A percentile compares a stretch with the other conserved stretches of the same genome.
These are phyloP conservation scores for Onychorhynchus coronatus DNA, from an alignment of 2,113 vertebrate species.

Conservation along the genomic window DNA sequence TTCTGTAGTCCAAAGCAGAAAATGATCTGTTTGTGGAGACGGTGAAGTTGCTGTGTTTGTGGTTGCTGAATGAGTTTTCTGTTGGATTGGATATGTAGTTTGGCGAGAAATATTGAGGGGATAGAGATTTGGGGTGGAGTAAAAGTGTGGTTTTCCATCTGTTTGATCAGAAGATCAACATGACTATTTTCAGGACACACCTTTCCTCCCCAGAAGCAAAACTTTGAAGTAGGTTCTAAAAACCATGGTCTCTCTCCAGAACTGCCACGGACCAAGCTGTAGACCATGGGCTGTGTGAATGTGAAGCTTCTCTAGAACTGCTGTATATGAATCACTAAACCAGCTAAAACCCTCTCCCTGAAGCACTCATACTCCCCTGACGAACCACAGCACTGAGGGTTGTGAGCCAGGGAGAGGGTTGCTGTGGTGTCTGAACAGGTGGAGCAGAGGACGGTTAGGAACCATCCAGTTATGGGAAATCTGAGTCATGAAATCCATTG, in stretches of 20 bases:
- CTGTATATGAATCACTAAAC: neutral
- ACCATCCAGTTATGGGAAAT: neutral
- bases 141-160: neutral
- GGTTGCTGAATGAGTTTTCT: neutral
- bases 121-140: neutral
- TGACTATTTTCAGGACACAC: neutral
- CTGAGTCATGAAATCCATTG: constrained; percentile 48
- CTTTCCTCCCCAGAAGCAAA: neutral
- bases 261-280: neutral
- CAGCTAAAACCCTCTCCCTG: neutral
- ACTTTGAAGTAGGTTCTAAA: neutral
- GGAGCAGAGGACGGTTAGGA: constrained; percentile 7
- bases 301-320: neutral
- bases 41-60: neutral
- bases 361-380: too few species aligned
- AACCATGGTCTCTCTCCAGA: neutral
- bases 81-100: neutral
- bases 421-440: constrained; percentile 23
- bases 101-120: neutral
- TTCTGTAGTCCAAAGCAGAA: neutral
- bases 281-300: neutral
- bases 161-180: neutral
- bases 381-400: neutral
- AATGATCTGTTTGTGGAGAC: neutral
- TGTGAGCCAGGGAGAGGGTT: neutral